Evolutionary conservation across 2,797 vertebrate species (phyloP).

Genomic region (Dendrocincla tyrannina): DNA sequence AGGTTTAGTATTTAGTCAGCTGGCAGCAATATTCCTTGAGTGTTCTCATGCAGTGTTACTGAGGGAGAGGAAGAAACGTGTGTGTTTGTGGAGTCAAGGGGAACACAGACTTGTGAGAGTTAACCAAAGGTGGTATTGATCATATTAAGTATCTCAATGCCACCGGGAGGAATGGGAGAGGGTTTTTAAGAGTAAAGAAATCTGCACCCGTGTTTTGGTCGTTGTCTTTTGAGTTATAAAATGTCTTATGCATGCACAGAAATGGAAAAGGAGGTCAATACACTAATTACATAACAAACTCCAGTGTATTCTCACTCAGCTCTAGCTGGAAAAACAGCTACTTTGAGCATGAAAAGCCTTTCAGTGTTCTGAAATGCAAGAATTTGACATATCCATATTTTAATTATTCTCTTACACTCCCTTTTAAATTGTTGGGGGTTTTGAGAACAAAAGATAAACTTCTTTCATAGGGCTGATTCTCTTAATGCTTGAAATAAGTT

Average conservation of each 20-base stretch:
- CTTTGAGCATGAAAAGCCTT: neutral
- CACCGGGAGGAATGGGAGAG: neutral
- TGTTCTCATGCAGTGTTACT: neutral
- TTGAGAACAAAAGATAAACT: neutral
- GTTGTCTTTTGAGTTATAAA: neutral
- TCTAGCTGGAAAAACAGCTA: neutral
- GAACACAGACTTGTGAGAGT: neutral
- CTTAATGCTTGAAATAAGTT: neutral
- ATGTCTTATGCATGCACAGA: neutral
- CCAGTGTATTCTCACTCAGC: neutral
- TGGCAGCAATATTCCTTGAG: neutral
- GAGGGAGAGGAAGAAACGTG: no score
- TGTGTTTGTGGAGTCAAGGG: neutral
- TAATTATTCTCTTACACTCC: neutral
- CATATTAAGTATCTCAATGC: neutral
- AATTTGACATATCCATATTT: neutral
- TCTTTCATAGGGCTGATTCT: neutral
- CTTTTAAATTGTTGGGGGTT: neutral
- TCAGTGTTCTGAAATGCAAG: neutral
- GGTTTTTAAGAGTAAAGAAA: neutral
- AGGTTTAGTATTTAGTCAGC: neutral
- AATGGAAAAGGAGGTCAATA: neutral
- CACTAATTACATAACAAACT: neutral
- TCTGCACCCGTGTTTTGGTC: neutral
- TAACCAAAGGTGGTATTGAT: neutral